Conservation (phyloP, 2,113 vertebrate species). For the Cyphomyrus discorhynchus region DNA sequence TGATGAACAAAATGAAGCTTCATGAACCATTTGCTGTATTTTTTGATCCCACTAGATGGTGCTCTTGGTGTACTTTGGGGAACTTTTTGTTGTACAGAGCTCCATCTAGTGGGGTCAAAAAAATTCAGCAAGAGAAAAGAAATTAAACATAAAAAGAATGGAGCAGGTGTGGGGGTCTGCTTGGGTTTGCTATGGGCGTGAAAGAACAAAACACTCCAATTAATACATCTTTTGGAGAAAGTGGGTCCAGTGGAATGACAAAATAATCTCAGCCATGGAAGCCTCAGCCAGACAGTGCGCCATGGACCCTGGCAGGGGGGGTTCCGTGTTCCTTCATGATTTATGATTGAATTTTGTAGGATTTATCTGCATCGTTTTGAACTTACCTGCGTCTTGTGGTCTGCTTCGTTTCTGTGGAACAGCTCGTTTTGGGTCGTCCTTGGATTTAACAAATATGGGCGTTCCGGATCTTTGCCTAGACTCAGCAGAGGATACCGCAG, state of each 20-base stretch:
- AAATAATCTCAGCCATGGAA: no score
- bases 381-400: background rate
- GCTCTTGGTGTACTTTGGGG: background rate
- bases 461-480: background rate
- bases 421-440: background rate
- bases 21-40: background rate
- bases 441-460: background rate
- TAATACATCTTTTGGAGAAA: background rate
- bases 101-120: background rate
- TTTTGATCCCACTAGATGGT: background rate
- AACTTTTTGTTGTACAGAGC: background rate
- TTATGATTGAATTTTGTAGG: background rate
- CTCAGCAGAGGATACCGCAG: background rate
- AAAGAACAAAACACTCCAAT: background rate
- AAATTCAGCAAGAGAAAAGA: background rate
- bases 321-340: background rate
- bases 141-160: background rate
- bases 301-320: no score
- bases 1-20: background rate
- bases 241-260: background rate
- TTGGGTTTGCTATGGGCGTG: background rate
- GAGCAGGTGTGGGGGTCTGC: background rate
- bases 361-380: background rate
- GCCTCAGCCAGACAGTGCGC: no score
- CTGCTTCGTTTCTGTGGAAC: background rate